Conservation (phyloP, 1,140 invertebrate genomes). For the Gonatopus flavifemur region DNA sequence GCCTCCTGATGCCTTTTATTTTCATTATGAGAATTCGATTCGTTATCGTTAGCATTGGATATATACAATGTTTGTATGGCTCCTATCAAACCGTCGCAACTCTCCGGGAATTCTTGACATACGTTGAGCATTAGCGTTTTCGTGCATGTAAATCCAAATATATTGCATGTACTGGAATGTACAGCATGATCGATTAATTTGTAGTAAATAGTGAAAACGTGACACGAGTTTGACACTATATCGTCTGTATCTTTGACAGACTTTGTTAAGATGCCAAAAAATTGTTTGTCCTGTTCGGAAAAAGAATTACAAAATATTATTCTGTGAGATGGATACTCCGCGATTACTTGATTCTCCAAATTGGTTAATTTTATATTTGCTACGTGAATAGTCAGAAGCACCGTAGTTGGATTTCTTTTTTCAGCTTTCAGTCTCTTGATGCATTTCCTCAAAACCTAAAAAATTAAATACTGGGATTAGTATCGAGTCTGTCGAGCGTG, state of each 20-base stretch:
- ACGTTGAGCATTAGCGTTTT: conserved; percentile 57
- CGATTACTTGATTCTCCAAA: conserved; percentile 67
- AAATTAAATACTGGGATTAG: not conserved
- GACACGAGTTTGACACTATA: conserved; percentile 84
- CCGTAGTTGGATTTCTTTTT: conserved; percentile 83
- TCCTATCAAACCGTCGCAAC: conserved; percentile 83
- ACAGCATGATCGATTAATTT: conserved; percentile 79
- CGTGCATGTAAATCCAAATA: conserved; percentile 53
- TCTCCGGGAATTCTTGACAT: conserved; percentile 88
- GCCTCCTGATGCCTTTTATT: conserved; percentile 53
- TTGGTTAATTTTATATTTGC: conserved; percentile 78
- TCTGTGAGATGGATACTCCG: conserved; percentile 82
- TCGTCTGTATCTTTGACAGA: conserved; percentile 62
- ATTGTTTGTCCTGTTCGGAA: conserved; percentile 86
- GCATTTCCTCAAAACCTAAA: conserved; percentile 72
- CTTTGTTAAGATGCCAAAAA: conserved; percentile 89
- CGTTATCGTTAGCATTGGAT: conserved; percentile 40
- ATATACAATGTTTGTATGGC: conserved; percentile 61
- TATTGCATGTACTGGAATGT: conserved; percentile 61
- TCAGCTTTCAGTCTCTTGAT: conserved; percentile 87
- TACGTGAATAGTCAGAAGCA: conserved; percentile 81
- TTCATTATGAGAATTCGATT: conserved; percentile 44
- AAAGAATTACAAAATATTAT: conserved; percentile 88
- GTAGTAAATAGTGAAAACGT: conserved; percentile 92
- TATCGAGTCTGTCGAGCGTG: too few relatives aligned